Conservation (phyloP, 1,140 invertebrate species). For the Drosophila eugracilis region DNA sequence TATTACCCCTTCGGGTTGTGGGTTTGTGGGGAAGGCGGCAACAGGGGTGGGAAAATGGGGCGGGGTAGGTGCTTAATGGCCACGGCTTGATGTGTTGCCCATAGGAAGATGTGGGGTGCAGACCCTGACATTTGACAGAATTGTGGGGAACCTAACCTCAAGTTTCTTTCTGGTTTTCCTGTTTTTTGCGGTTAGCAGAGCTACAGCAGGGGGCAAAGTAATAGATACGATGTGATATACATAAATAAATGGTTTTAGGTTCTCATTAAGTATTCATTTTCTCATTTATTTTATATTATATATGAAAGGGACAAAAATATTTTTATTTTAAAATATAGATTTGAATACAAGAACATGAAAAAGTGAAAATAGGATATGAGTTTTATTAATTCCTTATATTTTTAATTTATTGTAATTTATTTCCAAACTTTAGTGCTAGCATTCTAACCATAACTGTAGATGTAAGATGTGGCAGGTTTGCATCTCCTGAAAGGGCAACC, state of each 20-base stretch:
- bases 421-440: not conserved
- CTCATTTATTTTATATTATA: too few relatives aligned
- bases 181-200: conserved; percentile 20
- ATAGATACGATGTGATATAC: not conserved
- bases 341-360: too few relatives aligned
- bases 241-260: too few relatives aligned
- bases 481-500: conserved; percentile 2
- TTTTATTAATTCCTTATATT: too few relatives aligned
- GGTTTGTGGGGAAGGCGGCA: conserved; percentile 10
- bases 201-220: not conserved
- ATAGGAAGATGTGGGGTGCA: conserved; percentile 37
- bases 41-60: too few relatives aligned
- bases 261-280: too few relatives aligned
- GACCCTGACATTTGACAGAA: conserved; percentile 49
- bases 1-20: conserved; percentile 40
- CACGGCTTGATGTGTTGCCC: conserved; percentile 17
- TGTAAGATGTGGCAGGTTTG: not conserved
- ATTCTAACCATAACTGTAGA: not conserved
- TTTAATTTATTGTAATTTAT: too few relatives aligned
- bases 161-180: conserved; percentile 12
- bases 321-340: too few relatives aligned
- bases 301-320: too few relatives aligned
- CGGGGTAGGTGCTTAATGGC: conserved; percentile 23
- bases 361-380: too few relatives aligned
- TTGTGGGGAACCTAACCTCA: conserved; percentile 4